These are phyloP conservation scores for Anabas testudineus DNA, from an alignment of 2,797 vertebrate genomes.

Conservation along the genomic window DNA sequence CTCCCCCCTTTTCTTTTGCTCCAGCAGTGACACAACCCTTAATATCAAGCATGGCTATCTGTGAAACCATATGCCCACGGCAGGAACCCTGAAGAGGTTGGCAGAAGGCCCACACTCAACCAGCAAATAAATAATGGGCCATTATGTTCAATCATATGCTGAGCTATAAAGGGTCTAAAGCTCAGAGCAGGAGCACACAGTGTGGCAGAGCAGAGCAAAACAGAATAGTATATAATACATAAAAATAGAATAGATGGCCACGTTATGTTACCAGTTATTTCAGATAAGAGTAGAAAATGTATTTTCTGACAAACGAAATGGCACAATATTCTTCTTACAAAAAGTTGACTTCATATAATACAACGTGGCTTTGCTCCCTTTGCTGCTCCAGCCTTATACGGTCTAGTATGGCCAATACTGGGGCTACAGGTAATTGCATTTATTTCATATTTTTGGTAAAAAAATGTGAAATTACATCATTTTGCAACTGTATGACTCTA, in stretches of 20 bases:
- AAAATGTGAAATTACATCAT: background rate
- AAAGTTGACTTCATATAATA: background rate
- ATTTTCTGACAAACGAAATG: background rate
- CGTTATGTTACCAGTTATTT: background rate
- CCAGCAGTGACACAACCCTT: slow-evolving; percentile 63
- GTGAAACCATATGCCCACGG: slow-evolving; percentile 77
- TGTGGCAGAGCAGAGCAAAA: slow-evolving; percentile 8
- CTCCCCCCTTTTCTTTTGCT: slow-evolving; percentile 44
- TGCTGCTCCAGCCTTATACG: too few relatives aligned
- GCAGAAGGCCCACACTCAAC: slow-evolving; percentile 75
- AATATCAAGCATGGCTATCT: slow-evolving; percentile 74
- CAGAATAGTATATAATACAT: background rate
- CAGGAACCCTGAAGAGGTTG: slow-evolving; percentile 76
- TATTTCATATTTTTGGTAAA: too few relatives aligned
- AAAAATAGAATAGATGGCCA: background rate
- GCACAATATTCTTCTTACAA: background rate
- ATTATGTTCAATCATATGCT: slow-evolving; percentile 83
- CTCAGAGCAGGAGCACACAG: slow-evolving; percentile 49
- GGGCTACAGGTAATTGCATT: too few relatives aligned
- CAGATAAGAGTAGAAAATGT: background rate
- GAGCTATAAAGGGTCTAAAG: slow-evolving; percentile 68
- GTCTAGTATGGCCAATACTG: background rate
- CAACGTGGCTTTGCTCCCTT: background rate
- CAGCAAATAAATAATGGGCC: slow-evolving; percentile 81
- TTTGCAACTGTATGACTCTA: background rate